These are phyloP conservation scores for Balearica regulorum DNA, from an alignment of 2,797 vertebrate species.

Conservation along the genomic window DNA sequence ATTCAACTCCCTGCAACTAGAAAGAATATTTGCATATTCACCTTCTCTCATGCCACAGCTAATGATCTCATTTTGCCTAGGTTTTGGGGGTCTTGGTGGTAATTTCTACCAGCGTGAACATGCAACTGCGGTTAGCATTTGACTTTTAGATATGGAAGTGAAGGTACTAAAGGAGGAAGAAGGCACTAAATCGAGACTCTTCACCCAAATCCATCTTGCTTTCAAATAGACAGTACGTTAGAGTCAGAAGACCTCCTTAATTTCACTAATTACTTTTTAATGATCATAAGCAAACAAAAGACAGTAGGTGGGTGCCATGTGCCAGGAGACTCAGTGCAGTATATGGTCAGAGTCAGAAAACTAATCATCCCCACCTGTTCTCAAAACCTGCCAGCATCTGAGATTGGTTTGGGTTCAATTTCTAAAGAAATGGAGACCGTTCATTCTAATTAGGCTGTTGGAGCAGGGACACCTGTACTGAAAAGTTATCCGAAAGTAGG, in stretches of 20 bases:
- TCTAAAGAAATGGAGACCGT: constrained; percentile 4
- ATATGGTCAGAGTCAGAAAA: constrained; percentile 31
- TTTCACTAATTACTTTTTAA: constrained; percentile 73
- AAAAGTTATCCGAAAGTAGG: background rate
- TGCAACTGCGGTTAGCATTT: background rate
- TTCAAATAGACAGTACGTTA: background rate
- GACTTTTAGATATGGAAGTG: background rate
- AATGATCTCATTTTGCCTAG: background rate
- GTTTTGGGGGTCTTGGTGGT: background rate
- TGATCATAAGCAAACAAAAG: constrained; percentile 53
- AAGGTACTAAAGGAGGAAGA: background rate
- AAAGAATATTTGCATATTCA: constrained; percentile 60
- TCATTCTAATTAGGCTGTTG: constrained; percentile 35
- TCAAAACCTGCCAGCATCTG: constrained; percentile 10
- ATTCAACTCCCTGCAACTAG: constrained; percentile 56
- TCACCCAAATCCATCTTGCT: background rate
- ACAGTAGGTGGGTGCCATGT: background rate
- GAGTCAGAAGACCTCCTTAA: constrained; percentile 9
- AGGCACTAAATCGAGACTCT: background rate
- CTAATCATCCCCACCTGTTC: constrained; percentile 52
- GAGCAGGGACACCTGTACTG: constrained; percentile 17
- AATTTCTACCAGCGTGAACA: background rate
- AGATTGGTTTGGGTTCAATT: constrained; percentile 27
- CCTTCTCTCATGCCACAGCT: background rate
- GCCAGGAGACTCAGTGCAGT: background rate